A percentile compares a stretch with the other conserved stretches of the same genome.
These are phyloP conservation scores for Artemia franciscana DNA, from an alignment of 1,140 invertebrate species.

Conservation along the genomic window DNA sequence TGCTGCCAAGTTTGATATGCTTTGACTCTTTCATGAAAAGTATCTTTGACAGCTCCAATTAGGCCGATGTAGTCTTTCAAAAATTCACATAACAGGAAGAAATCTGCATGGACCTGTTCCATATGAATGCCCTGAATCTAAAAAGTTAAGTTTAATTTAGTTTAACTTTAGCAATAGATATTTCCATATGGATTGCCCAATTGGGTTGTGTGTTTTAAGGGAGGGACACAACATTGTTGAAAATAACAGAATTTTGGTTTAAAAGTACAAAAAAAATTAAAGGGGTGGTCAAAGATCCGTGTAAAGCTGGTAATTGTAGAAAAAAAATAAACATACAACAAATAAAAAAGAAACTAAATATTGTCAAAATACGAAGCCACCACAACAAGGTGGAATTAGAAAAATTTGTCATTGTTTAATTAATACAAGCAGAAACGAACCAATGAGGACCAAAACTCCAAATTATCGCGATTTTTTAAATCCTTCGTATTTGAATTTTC, in stretches of 20 bases:
- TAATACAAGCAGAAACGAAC: too few species aligned
- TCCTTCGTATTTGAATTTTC: too few species aligned
- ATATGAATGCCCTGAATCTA: constrained; percentile 60
- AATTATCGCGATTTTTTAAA: too few species aligned
- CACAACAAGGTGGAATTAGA: too few species aligned
- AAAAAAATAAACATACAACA: background rate
- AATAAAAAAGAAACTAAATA: background rate
- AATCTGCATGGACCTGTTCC: constrained; percentile 85
- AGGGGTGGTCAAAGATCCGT: background rate
- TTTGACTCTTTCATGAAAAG: constrained; percentile 94
- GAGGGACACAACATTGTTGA: background rate
- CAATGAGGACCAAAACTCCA: too few species aligned
- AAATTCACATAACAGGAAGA: constrained; percentile 74
- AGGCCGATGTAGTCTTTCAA: constrained; percentile 86
- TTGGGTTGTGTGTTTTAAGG: background rate
- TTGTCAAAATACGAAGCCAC: background rate
- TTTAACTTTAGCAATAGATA: background rate
- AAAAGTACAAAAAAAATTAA: background rate
- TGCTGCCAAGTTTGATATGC: constrained; percentile 95
- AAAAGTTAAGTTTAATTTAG: too few species aligned
- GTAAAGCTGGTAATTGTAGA: too few species aligned
- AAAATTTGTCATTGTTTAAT: too few species aligned
- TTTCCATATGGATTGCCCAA: background rate
- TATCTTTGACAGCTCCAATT: constrained; percentile 80
- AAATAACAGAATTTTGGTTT: background rate